Conservation (phyloP, 1,140 invertebrate species). For the Formica exsecta region DNA sequence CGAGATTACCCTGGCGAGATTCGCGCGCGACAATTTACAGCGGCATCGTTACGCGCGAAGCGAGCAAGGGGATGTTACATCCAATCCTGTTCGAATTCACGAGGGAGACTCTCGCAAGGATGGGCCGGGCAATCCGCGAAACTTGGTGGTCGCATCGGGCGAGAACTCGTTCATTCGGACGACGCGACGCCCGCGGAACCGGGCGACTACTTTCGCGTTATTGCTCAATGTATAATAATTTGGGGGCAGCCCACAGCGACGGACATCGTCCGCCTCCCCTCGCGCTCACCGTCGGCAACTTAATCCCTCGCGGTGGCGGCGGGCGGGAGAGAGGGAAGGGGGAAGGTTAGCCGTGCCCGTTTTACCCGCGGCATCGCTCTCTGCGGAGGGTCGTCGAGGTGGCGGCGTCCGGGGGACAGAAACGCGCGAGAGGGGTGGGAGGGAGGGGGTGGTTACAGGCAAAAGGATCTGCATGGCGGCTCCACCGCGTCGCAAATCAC, state of each 20-base stretch:
- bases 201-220: slow-evolving; percentile 78
- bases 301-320: slow-evolving; percentile 79
- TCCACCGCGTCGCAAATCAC: slow-evolving; percentile 86
- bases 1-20: slow-evolving; percentile 56
- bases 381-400: slow-evolving; percentile 69
- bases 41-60: slow-evolving; percentile 49
- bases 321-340: slow-evolving; percentile 39
- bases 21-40: slow-evolving; percentile 60
- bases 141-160: slow-evolving; percentile 48
- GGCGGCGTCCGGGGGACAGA: slow-evolving; percentile 36
- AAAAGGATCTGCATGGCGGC: slow-evolving; percentile 86
- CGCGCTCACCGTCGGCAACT: slow-evolving; percentile 64
- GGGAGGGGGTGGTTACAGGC: slow-evolving; percentile 78
- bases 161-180: slow-evolving; percentile 50
- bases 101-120: slow-evolving; percentile 57
- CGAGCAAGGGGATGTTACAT: slow-evolving; percentile 50
- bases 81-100: slow-evolving; percentile 62
- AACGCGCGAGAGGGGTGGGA: slow-evolving; percentile 37
- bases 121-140: slow-evolving; percentile 51
- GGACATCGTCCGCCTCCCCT: slow-evolving; percentile 44
- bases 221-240: slow-evolving; percentile 81
- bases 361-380: slow-evolving; percentile 69
- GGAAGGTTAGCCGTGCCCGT: slow-evolving; percentile 77
- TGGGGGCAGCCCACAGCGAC: slow-evolving; percentile 60
- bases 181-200: slow-evolving; percentile 44